Conservation (phyloP, 2,113 vertebrate genomes). For the Megalops atlanticus region DNA sequence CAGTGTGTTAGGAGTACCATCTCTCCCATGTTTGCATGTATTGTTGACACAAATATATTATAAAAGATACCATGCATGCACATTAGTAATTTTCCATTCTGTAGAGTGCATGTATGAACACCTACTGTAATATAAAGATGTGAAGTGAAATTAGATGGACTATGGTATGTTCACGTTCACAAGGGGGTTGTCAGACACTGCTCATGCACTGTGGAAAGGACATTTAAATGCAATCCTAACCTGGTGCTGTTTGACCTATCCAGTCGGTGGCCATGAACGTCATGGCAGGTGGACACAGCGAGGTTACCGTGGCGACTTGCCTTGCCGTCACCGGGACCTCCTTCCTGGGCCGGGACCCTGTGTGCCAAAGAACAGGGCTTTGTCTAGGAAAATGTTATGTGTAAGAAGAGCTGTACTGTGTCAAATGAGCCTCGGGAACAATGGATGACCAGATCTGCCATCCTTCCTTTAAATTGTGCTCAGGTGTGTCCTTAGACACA, state of each 20-base stretch:
- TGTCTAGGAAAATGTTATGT: background rate
- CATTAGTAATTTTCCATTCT: no score
- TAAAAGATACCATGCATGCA: no score
- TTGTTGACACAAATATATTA: no score
- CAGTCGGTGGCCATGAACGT: conserved; percentile 54
- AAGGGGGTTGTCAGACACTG: background rate
- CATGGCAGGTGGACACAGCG: conserved; percentile 50
- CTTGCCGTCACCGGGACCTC: conserved; percentile 52
- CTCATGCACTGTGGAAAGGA: background rate
- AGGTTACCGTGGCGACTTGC: conserved; percentile 49
- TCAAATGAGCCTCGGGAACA: background rate
- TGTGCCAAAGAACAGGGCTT: background rate
- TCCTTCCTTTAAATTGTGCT: no score
- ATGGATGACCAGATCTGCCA: background rate
- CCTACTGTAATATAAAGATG: no score
- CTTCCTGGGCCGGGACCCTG: conserved; percentile 43
- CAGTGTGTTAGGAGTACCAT: no score
- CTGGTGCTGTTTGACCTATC: conserved; percentile 42
- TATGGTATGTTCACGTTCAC: background rate
- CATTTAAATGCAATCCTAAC: conserved; percentile 35
- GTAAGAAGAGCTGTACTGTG: background rate
- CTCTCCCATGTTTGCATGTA: no score
- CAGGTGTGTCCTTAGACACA: no score
- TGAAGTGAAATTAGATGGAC: no score
- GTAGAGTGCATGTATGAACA: no score